These are phyloP conservation scores for Tamias sibiricus DNA, from an alignment of 2,113 vertebrate species.

Conservation along the genomic window DNA sequence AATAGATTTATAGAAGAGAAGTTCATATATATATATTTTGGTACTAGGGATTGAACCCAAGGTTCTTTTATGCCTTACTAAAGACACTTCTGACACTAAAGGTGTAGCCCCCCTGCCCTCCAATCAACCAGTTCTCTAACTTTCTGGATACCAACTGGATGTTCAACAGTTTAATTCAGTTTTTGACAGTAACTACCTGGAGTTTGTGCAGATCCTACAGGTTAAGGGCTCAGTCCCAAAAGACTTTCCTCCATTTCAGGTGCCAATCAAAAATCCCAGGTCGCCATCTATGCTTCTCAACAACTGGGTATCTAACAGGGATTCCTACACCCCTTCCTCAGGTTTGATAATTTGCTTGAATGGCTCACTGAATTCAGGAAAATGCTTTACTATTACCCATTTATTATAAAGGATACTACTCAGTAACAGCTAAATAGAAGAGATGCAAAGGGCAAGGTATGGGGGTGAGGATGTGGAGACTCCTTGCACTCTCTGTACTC, in stretches of 20 bases:
- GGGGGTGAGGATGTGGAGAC: not conserved
- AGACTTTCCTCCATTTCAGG: not conserved
- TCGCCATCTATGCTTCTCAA: not conserved
- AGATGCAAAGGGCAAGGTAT: not conserved
- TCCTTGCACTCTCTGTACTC: not conserved
- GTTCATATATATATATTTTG: too few species aligned
- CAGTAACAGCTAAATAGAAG: not conserved
- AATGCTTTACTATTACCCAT: not conserved
- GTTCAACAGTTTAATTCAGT: not conserved
- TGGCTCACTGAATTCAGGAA: too few species aligned
- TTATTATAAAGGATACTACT: not conserved
- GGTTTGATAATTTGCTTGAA: too few species aligned
- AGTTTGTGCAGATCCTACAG: not conserved
- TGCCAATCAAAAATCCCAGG: not conserved
- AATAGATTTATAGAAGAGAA: constrained; percentile 28
- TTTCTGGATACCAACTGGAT: not conserved
- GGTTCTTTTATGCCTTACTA: not conserved
- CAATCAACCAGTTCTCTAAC: not conserved
- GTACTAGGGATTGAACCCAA: not conserved
- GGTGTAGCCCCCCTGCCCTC: not conserved
- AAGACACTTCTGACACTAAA: not conserved
- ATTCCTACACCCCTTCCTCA: not conserved
- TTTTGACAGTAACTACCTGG: not conserved
- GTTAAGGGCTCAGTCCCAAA: not conserved
- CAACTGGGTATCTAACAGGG: not conserved